Base-by-base conservation (phyloP, 2,888 invertebrate species). In the Calameuta filiformis region DNA sequence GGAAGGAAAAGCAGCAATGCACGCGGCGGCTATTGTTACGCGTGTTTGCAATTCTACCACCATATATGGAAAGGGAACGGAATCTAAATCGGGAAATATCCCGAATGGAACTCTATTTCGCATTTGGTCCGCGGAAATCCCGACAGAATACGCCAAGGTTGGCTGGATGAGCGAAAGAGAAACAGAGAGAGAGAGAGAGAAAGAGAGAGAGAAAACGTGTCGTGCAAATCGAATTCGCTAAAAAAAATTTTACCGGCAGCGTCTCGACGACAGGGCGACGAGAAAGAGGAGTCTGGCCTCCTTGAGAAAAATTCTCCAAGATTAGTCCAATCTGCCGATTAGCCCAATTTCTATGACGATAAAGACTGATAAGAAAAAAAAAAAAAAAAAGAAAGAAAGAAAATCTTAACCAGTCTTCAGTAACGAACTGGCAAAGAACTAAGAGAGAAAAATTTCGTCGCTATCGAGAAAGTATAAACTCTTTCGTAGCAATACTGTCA, bases 21-120 rank as follows among this genome's bases (percentile, higher is more conserved):
- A 56, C 56, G 56, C 23, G 23, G 23, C 23, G 56, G 78, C 76
- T 79, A 85, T 85, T 84, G 84, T 85, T 81, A 76, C 79, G 71
- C 71, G 77, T 82, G 84, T 85, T 84, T 85, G 85, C 83, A 85
- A 85, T 82, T 83, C 82, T 77, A 78, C 81, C 83, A 82, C 83
- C 84, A 84, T 85, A 84, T 84, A 83, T 81, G 84, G 81, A 85
- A 83, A 83, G 79, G 73, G 73, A 79, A 74, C 81, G 79, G 77
- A 85, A 78, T 84, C 83, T 80, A 81, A 86, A 83, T 84, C 83
- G 81, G 73, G 71, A 77, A 80, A 80, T 77, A 77, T 77, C 77
- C 78, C 23, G 68, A 78, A 82, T 76, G 81, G 76, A 82, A 81
- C 78, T 81, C 80, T 80, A 78, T 84, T 83, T 77, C 77, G 73